Conservation (phyloP, 2,113 vertebrate species). For the Kryptolebias marmoratus region DNA sequence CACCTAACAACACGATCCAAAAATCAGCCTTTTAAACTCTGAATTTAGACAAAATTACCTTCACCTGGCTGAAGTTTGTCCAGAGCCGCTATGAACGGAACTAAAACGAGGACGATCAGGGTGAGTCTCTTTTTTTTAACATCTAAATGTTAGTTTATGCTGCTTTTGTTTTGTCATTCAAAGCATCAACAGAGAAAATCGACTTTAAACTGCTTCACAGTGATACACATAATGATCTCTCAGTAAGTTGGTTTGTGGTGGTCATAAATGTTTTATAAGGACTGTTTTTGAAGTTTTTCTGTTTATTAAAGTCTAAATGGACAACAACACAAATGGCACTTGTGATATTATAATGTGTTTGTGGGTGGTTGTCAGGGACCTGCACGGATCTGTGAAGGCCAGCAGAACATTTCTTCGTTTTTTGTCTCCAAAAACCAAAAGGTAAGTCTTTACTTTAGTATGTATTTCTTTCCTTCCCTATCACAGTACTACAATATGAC, state of each 20-base stretch:
- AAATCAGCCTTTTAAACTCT: not conserved
- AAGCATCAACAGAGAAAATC: too few species aligned
- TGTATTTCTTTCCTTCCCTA: too few species aligned
- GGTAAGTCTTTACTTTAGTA: slow-evolving; percentile 10
- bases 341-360: not conserved
- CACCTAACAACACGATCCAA: not conserved
- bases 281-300: too few species aligned
- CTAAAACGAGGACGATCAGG: slow-evolving; percentile 55
- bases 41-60: not conserved
- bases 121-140: slow-evolving; percentile 28
- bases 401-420: slow-evolving; percentile 65
- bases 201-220: too few species aligned
- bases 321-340: too few species aligned
- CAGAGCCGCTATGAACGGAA: slow-evolving; percentile 53
- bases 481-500: not conserved
- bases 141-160: too few species aligned
- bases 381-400: slow-evolving; percentile 12
- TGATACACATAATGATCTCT: too few species aligned
- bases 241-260: too few species aligned
- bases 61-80: not conserved
- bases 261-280: too few species aligned
- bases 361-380: slow-evolving; percentile 39
- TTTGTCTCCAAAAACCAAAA: slow-evolving; percentile 55
- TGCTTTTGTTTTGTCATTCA: too few species aligned
- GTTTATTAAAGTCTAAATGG: too few species aligned